Conservation (phyloP, 2,888 invertebrate species). For the Dicranocentrus wangi region DNA sequence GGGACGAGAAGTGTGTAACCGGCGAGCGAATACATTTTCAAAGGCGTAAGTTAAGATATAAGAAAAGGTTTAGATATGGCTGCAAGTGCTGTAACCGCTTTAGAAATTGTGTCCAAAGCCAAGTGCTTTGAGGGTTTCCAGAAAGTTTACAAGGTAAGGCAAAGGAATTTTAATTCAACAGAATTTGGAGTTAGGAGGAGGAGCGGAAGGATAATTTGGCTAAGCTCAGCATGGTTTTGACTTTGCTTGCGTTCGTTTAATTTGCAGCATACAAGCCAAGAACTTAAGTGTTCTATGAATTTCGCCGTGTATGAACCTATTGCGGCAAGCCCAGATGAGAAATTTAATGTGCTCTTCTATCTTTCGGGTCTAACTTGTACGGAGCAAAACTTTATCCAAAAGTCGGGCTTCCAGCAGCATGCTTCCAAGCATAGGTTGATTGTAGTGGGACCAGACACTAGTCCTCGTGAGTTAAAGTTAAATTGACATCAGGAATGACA, state of each 20-base stretch:
- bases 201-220: no score
- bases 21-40: no score
- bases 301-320: slow-evolving; percentile 92
- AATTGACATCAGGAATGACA: neutral
- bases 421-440: slow-evolving; percentile 90
- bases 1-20: no score
- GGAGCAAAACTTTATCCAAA: slow-evolving; percentile 95
- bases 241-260: no score
- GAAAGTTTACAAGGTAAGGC: slow-evolving; percentile 59
- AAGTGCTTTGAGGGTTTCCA: slow-evolving; percentile 59
- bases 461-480: slow-evolving; percentile 80
- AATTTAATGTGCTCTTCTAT: slow-evolving; percentile 89
- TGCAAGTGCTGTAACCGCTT: no score
- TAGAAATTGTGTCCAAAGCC: slow-evolving; percentile 30
- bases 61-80: no score
- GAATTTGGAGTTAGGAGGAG: no score
- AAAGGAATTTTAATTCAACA: no score
- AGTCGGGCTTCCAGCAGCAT: slow-evolving; percentile 94
- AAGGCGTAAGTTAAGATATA: no score
- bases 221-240: no score
- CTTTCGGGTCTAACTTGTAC: slow-evolving; percentile 86
- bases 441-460: slow-evolving; percentile 96
- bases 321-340: slow-evolving; percentile 78
- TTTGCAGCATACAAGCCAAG: slow-evolving; percentile 78
- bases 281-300: slow-evolving; percentile 91